Percentiles rank a stretch among this genome's conserved stretches.
Conservation (phyloP, 2,888 invertebrate genomes). For the Agriopis aurantiaria region DNA sequence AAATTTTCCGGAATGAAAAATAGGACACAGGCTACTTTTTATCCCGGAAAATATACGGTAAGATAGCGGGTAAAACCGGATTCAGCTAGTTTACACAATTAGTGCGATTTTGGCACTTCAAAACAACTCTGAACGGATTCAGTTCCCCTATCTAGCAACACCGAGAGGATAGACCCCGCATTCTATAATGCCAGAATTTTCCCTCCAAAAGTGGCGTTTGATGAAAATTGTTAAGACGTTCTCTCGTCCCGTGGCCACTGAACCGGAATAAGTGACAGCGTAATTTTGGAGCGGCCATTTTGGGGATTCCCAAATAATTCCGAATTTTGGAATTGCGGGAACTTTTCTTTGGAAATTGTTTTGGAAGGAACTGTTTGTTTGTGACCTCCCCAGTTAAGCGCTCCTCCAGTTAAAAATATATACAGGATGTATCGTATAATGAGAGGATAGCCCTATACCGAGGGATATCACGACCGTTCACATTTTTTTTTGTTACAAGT, state of each 20-base stretch:
- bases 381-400: neutral
- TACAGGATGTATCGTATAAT: too few species aligned
- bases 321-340: conserved; percentile 8
- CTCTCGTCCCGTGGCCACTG: conserved; percentile 18
- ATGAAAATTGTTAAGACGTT: conserved; percentile 30
- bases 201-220: conserved; percentile 25
- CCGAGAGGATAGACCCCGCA: neutral
- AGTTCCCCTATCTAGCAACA: neutral
- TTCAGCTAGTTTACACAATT: too few species aligned
- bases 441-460: too few species aligned
- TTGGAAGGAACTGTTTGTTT: conserved; percentile 3
- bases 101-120: too few species aligned
- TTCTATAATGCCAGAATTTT: conserved; percentile 30
- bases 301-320: conserved; percentile 7
- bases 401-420: neutral
- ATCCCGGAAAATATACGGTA: too few species aligned
- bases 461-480: too few species aligned
- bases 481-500: too few species aligned
- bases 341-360: conserved; percentile 15
- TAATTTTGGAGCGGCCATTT: conserved; percentile 34
- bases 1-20: too few species aligned
- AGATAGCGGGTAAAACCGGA: too few species aligned
- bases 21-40: too few species aligned
- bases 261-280: conserved; percentile 40
- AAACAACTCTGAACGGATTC: too few species aligned